Evolutionary conservation across 2,888 invertebrate genomes (phyloP).

Genomic region (Hecatera dysodea): DNA sequence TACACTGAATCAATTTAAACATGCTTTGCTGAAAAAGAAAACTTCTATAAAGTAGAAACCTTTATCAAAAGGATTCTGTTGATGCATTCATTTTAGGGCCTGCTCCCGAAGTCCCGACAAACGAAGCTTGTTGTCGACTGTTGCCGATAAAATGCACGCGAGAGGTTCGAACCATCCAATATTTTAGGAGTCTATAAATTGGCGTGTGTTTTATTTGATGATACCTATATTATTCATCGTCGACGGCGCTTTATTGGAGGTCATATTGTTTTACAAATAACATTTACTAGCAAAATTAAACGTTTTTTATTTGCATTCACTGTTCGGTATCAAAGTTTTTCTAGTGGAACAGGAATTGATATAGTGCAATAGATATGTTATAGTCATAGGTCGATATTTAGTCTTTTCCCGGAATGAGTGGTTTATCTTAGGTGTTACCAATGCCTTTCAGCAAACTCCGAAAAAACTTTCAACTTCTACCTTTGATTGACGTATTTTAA

Average conservation of each 20-base stretch:
- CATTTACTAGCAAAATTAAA: constrained; percentile 3
- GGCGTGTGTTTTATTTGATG: constrained; percentile 6
- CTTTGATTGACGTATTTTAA: no score
- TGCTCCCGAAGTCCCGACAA: neutral
- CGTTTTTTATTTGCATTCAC: neutral
- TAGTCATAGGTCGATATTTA: neutral
- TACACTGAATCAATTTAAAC: neutral
- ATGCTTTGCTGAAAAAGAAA: neutral
- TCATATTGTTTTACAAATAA: constrained; percentile 14
- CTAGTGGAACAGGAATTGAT: neutral
- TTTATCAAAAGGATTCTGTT: neutral
- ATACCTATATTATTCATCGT: constrained; percentile 12
- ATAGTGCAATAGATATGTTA: neutral
- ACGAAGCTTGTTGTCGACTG: neutral
- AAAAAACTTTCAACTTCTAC: no score
- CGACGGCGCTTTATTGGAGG: constrained; percentile 3
- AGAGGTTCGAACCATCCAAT: neutral
- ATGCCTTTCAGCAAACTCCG: no score
- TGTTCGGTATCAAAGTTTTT: neutral
- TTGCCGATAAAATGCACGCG: neutral
- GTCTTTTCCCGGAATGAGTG: neutral
- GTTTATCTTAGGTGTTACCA: no score
- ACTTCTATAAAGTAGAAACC: neutral
- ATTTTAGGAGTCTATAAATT: constrained; percentile 9
- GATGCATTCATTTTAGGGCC: neutral